Base-by-base conservation (phyloP, 2,797 vertebrate species). In the Malacoraja senta region DNA sequence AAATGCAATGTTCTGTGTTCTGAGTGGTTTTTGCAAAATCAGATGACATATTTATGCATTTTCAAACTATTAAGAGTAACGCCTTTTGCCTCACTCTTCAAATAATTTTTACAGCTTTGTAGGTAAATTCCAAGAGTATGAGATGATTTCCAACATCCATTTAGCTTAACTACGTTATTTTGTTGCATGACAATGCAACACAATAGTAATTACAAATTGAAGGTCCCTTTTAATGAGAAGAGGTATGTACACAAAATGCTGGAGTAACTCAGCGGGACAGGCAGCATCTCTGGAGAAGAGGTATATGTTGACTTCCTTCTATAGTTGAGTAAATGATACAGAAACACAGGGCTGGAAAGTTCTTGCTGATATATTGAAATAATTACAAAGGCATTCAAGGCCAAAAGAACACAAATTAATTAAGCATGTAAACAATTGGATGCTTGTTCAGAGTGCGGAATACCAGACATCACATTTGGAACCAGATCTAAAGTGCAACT, bases 381-480 rank as follows among this genome's bases (percentile, higher is more conserved):
- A 53, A 76, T 92, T 74, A 76, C 35, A 71, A 12, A 91, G 88
- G 68, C 65, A 91, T 91, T 19, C 38, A 29, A 76, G 38, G 15
- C 21, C 44, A 92, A 92, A 29, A 13, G 10, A 76, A 38, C 71
- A 92, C 10, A 24, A 92, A 26, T 76, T 71, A 91, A 26, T 58
- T 53, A 9, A 76, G 71, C 71, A 76, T n/a, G 90, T 53, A 58
- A 24, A 53, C 7, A 58, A 26, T n/a, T 76, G 38, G 38, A 76
- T 58, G 13, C 29, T 58, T 92, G 38, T 92, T 92, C 44, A 72
- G 26, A 29, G 90, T 92, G 44, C 71, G 8, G 2, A 92, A n/a
- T 74, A 53, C 61, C 61, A 68, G 68, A 63, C 17, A n/a, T 29
- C 83, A 88, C 68, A 91, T 76, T 88, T 92, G 71, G 72, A 92